phyloP scores from a whole-genome alignment of 2,797 vertebrate genomes.

The Dendrocincla tyrannina region DNA sequence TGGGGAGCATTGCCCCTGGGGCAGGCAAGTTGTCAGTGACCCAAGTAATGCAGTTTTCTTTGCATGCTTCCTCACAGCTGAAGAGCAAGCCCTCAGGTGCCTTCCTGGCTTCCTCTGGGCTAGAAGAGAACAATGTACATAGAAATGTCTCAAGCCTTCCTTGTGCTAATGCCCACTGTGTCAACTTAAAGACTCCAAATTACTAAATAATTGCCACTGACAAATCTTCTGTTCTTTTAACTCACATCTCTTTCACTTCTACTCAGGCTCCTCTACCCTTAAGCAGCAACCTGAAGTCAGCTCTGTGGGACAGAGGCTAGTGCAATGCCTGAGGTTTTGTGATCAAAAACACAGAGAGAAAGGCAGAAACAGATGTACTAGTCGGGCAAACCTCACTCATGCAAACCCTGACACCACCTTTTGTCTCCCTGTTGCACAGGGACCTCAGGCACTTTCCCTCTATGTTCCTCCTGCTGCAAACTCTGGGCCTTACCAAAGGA shows the following conservation, averaged over 20 bases:
- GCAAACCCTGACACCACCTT: neutral
- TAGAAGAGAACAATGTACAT: neutral
- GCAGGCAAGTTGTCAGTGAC: neutral
- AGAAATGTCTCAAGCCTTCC: neutral
- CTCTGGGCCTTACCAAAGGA: neutral
- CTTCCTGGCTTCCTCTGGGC: neutral
- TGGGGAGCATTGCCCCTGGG: neutral
- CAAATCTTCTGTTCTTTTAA: neutral
- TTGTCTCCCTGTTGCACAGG: neutral
- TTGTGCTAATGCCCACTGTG: neutral
- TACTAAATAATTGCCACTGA: neutral
- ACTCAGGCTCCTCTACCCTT: neutral
- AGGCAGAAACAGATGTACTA: neutral
- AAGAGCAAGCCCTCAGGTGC: neutral
- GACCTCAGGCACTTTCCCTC: neutral
- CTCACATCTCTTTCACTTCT: neutral
- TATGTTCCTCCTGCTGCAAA: neutral
- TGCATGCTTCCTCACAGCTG: neutral
- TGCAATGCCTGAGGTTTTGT: neutral
- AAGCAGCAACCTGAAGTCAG: neutral
- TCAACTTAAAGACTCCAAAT: neutral
- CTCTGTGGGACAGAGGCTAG: neutral
- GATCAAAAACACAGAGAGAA: neutral
- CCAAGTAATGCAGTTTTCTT: neutral
- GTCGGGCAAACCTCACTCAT: neutral